A percentile compares a stretch with the other conserved stretches of the same genome.
Evolutionary conservation across 2,797 vertebrate species (phyloP).

Genomic region (Acrocephalus scirpaceus): DNA sequence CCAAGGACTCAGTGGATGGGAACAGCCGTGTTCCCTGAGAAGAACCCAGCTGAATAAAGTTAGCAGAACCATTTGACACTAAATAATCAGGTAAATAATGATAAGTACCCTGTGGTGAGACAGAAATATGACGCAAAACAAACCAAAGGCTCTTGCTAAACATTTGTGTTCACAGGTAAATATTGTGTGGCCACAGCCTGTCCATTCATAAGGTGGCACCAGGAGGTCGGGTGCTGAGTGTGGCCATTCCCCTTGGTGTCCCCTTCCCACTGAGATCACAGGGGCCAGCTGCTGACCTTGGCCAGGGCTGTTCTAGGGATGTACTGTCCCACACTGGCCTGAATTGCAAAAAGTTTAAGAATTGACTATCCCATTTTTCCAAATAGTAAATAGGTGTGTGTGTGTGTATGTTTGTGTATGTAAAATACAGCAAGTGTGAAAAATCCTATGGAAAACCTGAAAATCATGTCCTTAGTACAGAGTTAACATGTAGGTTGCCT

Average conservation of each 20-base stretch:
- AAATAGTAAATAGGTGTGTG: neutral
- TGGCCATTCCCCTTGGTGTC: neutral
- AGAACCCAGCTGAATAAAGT: conserved; percentile 65
- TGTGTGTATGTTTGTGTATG: neutral
- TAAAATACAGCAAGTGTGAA: neutral
- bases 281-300: neutral
- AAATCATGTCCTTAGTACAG: neutral
- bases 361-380: neutral
- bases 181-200: neutral
- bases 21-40: conserved; percentile 45
- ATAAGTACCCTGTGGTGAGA: neutral
- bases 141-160: conserved; percentile 6
- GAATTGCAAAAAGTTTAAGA: neutral
- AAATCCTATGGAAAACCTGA: neutral
- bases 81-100: conserved; percentile 23
- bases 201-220: neutral
- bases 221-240: neutral
- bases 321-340: neutral
- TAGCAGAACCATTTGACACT: neutral
- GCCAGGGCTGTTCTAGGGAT: neutral
- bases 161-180: neutral
- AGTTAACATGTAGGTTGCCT: neutral
- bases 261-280: neutral
- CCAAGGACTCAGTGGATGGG: conserved; percentile 33
- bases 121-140: neutral